Base-by-base conservation (phyloP, 2,888 invertebrate genomes). In the Hypomecis atomaria region DNA sequence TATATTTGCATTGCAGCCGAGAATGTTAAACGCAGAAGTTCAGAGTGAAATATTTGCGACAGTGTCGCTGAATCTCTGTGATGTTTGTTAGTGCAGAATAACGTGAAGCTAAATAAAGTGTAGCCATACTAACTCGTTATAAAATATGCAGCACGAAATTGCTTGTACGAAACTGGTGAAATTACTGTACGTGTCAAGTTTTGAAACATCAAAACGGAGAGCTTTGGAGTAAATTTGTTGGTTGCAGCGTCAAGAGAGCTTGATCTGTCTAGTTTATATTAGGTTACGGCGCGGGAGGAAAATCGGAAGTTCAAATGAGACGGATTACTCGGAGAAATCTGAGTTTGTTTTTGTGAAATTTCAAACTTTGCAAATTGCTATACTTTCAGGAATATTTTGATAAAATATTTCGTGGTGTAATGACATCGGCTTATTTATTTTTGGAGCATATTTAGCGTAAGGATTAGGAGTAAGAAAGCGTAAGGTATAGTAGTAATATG, bases 31-130 rank as follows among this genome's bases (percentile, higher is more conserved):
- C 65, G 72, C 73, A 45, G 58, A 65, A 71, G 68, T 76, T 69
- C 45, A 48, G 50, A 73, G 73, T 62, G 59, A 77, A 75, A 72
- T 76, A 71, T 68, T 69, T 62, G 63, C 64, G 67, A 70, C 77
- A 75, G 65, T 77, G 72, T 77, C 71, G 63, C 65, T 37, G 72
- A 76, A 66, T 77, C 73, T 72, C 71, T 67, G 66, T 66, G 70
- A 64, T 62, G 69, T 71, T 72, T 65, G 73, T 72, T 74, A 70
- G 67, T 71, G 65, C 62, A 59, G 63, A 72, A 74, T 69, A 65
- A 68, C 66, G 65, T 52, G 68, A 71, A 67, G 62, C 71, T 71
- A 59, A 71, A 71, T 71, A 65, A 50, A 61, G 67, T 63, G 68
- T 63, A 57, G 44, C 7, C 34, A 42, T 7, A 23, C 52, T 42